phyloP scores from a whole-genome alignment of 2,797 vertebrate species.

The Enteromius argenteus region DNA sequence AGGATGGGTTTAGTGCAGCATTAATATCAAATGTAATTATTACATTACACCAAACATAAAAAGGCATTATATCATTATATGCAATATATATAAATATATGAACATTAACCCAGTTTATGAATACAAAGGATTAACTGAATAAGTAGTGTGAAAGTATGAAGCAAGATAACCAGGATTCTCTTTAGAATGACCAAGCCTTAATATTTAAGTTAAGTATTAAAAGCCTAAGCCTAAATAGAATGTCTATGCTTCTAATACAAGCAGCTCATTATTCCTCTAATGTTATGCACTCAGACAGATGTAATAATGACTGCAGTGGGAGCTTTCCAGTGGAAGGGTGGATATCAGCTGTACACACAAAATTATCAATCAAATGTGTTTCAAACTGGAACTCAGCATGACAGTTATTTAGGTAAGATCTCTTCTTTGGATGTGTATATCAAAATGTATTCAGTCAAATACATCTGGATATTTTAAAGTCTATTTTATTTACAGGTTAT shows the following conservation, averaged over 20 bases:
- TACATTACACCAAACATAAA: neutral
- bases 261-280: neutral
- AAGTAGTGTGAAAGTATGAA: no score
- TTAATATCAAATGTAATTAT: slow-evolving; percentile 51
- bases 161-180: no score
- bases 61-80: neutral
- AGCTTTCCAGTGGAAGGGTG: slow-evolving; percentile 76
- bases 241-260: neutral
- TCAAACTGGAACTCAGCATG: slow-evolving; percentile 54
- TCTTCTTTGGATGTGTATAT: neutral
- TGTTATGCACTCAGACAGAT: slow-evolving; percentile 43
- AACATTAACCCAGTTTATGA: no score
- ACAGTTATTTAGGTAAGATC: slow-evolving; percentile 77
- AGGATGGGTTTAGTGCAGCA: slow-evolving; percentile 74
- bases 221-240: neutral
- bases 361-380: accelerated
- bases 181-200: neutral
- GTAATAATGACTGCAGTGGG: slow-evolving; percentile 71
- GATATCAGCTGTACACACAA: slow-evolving; percentile 56
- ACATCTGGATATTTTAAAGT: neutral
- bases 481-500: slow-evolving; percentile 70
- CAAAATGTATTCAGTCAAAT: neutral
- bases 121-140: no score
- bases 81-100: neutral
- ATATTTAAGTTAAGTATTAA: neutral